Conservation (phyloP, 2,797 vertebrate species). For the Thunnus albacares region DNA sequence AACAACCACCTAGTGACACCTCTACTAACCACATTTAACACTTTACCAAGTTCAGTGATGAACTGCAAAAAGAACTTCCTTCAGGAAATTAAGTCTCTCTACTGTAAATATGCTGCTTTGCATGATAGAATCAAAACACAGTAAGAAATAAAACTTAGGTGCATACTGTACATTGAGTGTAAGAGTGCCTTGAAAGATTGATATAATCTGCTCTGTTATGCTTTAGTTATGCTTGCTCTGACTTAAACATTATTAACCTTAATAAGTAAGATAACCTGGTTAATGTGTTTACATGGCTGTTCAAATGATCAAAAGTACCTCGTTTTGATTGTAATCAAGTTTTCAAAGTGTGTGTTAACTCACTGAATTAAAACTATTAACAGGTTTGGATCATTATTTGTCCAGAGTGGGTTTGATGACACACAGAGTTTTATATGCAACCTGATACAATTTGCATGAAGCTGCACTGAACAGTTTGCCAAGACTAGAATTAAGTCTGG, state of each 20-base stretch:
- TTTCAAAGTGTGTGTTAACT: not conserved
- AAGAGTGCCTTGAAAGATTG: not conserved
- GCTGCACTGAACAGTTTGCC: too few species aligned
- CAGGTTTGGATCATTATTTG: not conserved
- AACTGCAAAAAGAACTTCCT: not conserved
- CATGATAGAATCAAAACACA: not conserved
- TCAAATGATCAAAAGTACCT: not conserved
- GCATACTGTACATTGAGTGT: not conserved
- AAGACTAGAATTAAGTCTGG: not conserved
- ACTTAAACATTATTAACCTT: not conserved
- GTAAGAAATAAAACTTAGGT: not conserved
- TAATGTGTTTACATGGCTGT: not conserved
- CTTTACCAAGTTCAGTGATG: too few species aligned
- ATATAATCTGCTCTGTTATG: not conserved
- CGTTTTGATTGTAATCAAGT: not conserved
- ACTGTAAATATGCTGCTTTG: not conserved
- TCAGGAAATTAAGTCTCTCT: not conserved
- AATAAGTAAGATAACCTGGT: not conserved
- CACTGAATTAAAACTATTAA: not conserved
- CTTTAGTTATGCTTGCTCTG: not conserved
- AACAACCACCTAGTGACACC: not conserved
- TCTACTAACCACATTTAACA: not conserved
- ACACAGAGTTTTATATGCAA: not conserved
- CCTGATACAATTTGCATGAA: too few species aligned
- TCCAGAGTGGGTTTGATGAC: not conserved